Base-by-base conservation (phyloP, 2,113 vertebrate species). In the Clarias batrachus region DNA sequence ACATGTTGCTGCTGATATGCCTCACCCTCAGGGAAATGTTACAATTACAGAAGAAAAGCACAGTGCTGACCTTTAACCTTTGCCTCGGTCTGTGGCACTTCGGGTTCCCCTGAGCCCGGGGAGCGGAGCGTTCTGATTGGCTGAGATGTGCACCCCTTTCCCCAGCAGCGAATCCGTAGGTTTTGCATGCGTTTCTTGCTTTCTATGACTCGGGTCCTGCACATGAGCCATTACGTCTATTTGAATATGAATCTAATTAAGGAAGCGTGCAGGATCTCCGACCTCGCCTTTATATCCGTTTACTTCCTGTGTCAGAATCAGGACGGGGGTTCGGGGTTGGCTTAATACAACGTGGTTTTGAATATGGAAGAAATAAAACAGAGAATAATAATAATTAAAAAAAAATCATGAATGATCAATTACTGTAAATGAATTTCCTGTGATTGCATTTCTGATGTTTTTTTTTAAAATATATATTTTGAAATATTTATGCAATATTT, bases 21-120 rank as follows among this genome's bases (percentile, higher is more conserved):
- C 83, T 88, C 90, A 89, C 86, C 91, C 89, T 90, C 71, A 71
- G 89, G 91, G 91, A 91, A 86, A 87, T 90, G 86, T 87, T 90
- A 90, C 89, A 91, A 89, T 92, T 92, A 87, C 88, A 87, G 25
- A 89, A 85, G 83, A 86, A 91, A 89, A 86, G 88, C 90, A 87
- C 85, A 81, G 41, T n/a, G 70, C 73, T 84, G 89, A 90, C 87
- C 91, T 90, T 80, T 93, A 87, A 90, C 92, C 83, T 73, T 81
- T 63, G 87, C 52, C 11, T 82, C 70, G 33, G 54, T 87, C 84
- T 79, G 70, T 48, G 59, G 54, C 62, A 30, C 62, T 65, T 84
- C 74, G 13, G 17, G 57, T 62, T 84, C 85, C 81, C 70, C 17
- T 0, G 85, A 86, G 84, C 56, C 62, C 56, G 19, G 27, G 12